Evolutionary conservation across 2,797 vertebrate genomes (phyloP), one percentile per base, ranked within the genome.

Genomic region (Rhadinocentrus ornatus): DNA sequence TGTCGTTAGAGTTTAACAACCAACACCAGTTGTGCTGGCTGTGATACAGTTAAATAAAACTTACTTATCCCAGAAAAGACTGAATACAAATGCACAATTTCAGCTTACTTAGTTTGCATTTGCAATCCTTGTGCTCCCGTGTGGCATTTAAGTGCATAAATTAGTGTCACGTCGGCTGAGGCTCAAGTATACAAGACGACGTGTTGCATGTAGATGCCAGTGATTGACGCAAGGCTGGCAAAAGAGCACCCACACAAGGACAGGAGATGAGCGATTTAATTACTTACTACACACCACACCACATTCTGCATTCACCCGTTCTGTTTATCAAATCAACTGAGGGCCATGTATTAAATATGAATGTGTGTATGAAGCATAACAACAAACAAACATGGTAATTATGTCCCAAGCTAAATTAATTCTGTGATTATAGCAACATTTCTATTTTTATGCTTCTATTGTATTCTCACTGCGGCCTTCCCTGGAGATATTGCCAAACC

Each of bases 381-480:
- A 90, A 90, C 89, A 91, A 93, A 93, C 92, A 94, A 93, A 93
- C 93, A 92, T 93, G 89, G 86, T 94, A 94, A 95, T 95, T 92
- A 94, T 71, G 85, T 94, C 94, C 93, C 94, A 83, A 80, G 94
- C 89, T 94, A 94, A 95, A 94, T 94, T 92, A 89, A 93, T 94
- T 91, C 91, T 91, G 87, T 85, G 81, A 91, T 93, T 94, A 92
- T 89, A 83, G 85, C 86, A 89, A 87, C 86, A 85, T 85, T 84
- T 90, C 85, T 90, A 91, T 92, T 93, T 90, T 91, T 81, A 70
- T 83, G 77, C 82, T 75, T 74, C 81, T 66, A 86, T 92, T 92
- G 84, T 92, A 18, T 87, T 87, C 73, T 50, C 77, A 35, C 73
- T 56, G 61, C 83, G 73, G 69, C 69, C 60, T 68, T 88, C 82